Evolutionary conservation across 2,797 vertebrate genomes (phyloP).

Genomic region (Pantherophis alleghaniensis): DNA sequence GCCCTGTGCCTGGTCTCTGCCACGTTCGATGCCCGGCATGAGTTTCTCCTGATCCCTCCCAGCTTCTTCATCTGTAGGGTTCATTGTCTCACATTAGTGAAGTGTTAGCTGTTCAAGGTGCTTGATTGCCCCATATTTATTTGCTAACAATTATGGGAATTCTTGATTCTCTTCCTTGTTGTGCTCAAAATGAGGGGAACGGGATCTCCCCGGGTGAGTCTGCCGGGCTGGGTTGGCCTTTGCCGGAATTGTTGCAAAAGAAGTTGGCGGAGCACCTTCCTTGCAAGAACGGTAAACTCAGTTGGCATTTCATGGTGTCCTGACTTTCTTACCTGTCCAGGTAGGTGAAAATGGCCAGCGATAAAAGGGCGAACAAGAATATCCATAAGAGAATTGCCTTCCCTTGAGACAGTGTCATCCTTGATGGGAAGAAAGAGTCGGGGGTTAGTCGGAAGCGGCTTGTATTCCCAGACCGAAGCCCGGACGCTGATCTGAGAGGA

Average conservation of each 20-base stretch:
- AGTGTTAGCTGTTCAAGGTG: not conserved
- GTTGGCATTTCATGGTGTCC: too few species aligned
- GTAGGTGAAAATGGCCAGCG: constrained; percentile 53
- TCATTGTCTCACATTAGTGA: not conserved
- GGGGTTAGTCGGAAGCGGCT: not conserved
- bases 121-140: not conserved
- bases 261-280: not conserved
- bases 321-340: constrained; percentile 57
- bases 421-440: constrained; percentile 21
- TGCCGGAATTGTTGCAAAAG: not conserved
- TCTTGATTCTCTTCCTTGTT: not conserved
- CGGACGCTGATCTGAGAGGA: not conserved
- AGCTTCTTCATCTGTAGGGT: not conserved
- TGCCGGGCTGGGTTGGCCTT: not conserved
- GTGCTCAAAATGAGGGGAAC: not conserved
- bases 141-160: not conserved
- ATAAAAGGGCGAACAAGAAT: constrained; percentile 35
- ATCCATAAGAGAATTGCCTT: constrained; percentile 52
- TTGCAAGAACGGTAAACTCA: not conserved
- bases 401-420: constrained; percentile 59
- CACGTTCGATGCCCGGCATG: not conserved
- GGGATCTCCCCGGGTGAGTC: not conserved
- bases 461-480: not conserved
- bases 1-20: not conserved
- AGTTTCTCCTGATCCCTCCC: not conserved